Base-by-base conservation (phyloP, 2,888 invertebrate species). In the Xestia ashworthii region DNA sequence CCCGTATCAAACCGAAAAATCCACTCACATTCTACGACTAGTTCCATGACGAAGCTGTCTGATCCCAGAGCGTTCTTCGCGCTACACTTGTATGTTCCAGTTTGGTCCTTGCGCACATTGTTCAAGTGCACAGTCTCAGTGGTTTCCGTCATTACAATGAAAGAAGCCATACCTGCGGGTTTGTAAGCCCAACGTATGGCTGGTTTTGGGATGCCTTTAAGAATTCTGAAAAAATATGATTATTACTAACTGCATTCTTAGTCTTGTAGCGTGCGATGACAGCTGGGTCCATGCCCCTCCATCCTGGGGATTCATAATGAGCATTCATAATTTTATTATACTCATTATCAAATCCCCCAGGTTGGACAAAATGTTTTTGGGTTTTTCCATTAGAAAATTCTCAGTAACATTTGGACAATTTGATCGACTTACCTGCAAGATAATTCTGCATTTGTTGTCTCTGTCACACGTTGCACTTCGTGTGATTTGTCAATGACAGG, bases 21-120 rank as follows among this genome's bases (percentile, higher is more conserved):
- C 94, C 32, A 60, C 94, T 85, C 85, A 94, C 94, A 91, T 85
- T 91, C 87, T 38, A 93, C 90, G 11, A 81, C 78, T 14, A 94
- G 76, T 12, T 88, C 79, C 0, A 88, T 85, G 0, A 86, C 80
- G 41, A 89, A 87, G 12, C 32, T 22, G 53, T 91, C 92, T 46
- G 74, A 60, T 5, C 92, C 92, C n/a, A 88, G 69, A 5, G 76
- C 66, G 77, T 93, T 94, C 0, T 22, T 38, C 1, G 90, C 93
- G 14, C 66, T 44, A 82, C 94, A 94, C 68, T 69, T 85, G 74
- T 92, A 94, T 0, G 71, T 74, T 0, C 93, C 93, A 12, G 83
- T 78, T 48, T 89, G 48, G 2, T 85, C 71, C 16, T 41, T 9
- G 8, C 77, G 71, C 1, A 89, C 85, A 16, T 82, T 75, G 1